Evolutionary conservation across 53 echinoderm and acorn worm species (phyloP).

Genomic region (Mesocentrotus franciscanus): DNA sequence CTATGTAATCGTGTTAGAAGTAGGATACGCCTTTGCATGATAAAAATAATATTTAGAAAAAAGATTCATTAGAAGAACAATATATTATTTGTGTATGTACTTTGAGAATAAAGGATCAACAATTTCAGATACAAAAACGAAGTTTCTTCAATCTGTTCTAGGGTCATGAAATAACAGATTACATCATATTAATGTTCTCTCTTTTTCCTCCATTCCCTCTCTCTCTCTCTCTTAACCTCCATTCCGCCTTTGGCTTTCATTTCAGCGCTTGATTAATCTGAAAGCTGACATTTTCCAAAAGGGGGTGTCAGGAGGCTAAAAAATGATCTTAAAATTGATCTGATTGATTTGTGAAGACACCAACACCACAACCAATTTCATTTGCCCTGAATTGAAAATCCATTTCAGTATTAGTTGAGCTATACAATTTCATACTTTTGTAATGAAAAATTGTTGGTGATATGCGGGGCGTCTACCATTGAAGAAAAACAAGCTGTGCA

Average conservation of each 20-base stretch:
- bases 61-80: too few species aligned
- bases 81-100: too few species aligned
- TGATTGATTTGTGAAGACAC: not conserved
- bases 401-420: not conserved
- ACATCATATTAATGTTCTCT: too few species aligned
- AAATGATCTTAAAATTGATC: not conserved
- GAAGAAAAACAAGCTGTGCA: not conserved
- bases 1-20: too few species aligned
- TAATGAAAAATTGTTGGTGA: not conserved
- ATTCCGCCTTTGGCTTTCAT: not conserved
- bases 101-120: too few species aligned
- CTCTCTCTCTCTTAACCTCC: not conserved
- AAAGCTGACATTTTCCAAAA: not conserved
- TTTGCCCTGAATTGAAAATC: not conserved
- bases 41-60: too few species aligned
- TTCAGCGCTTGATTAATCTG: not conserved
- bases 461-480: not conserved
- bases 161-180: too few species aligned
- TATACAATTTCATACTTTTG: not conserved
- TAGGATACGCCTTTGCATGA: too few species aligned
- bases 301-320: not conserved
- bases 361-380: not conserved
- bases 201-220: too few species aligned
- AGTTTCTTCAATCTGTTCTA: too few species aligned
- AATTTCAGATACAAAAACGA: too few species aligned